Percentiles rank a stretch among this genome's conserved stretches.
These are phyloP conservation scores for Acrocephalus scirpaceus DNA, from an alignment of 2,797 vertebrate genomes.

Conservation along the genomic window DNA sequence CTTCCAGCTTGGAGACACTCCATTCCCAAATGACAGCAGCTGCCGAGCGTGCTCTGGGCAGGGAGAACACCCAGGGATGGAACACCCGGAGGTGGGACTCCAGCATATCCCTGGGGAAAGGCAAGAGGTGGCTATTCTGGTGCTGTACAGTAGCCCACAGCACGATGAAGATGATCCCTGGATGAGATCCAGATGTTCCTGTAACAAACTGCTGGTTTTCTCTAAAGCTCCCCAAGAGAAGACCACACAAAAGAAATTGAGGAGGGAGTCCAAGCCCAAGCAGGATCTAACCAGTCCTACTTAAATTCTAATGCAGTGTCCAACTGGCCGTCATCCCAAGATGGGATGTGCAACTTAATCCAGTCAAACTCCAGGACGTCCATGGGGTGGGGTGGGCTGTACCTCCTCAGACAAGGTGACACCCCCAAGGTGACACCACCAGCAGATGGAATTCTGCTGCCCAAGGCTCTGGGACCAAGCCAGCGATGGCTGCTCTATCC, in stretches of 20 bases:
- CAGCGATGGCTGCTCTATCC: background rate
- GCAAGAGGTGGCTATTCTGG: background rate
- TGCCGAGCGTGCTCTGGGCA: accelerated
- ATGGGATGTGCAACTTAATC: background rate
- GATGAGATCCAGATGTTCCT: background rate
- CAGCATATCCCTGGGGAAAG: background rate
- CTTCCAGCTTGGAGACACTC: background rate
- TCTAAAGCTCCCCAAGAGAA: background rate
- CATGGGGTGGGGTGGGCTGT: background rate
- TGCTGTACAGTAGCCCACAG: background rate
- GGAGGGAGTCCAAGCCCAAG: background rate
- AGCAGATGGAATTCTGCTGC: background rate
- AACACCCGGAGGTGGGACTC: accelerated
- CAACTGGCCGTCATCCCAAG: background rate
- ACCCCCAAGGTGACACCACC: background rate
- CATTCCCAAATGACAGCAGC: accelerated
- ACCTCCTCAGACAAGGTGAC: background rate
- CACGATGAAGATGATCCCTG: background rate
- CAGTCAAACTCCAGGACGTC: background rate
- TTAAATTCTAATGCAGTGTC: background rate
- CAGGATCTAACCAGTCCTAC: background rate
- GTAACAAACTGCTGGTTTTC: background rate
- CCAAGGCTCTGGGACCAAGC: background rate
- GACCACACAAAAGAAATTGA: background rate
- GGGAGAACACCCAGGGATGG: background rate